These are phyloP conservation scores for Phrixothrix hirtus DNA, from an alignment of 2,888 invertebrate genomes.

Conservation along the genomic window DNA sequence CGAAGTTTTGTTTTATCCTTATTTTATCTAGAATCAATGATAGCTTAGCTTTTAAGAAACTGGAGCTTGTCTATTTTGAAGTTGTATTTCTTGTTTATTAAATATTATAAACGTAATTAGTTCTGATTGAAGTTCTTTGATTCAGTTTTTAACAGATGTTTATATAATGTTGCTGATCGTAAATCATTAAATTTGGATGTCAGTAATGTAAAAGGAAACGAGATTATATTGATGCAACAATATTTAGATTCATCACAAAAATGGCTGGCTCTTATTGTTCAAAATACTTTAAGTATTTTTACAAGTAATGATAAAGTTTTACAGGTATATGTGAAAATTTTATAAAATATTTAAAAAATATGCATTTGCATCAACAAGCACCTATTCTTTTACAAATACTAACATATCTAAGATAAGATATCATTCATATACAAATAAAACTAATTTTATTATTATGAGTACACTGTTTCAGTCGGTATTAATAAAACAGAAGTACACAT, in stretches of 20 bases:
- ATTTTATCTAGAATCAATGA: too few relatives aligned
- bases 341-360: not conserved
- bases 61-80: not conserved
- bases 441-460: too few relatives aligned
- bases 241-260: conserved; percentile 53
- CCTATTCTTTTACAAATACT: too few relatives aligned
- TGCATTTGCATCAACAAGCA: too few relatives aligned
- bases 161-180: conserved; percentile 51
- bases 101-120: not conserved
- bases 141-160: conserved; percentile 58
- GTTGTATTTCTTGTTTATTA: conserved; percentile 6
- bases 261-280: conserved; percentile 55
- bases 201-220: conserved; percentile 39
- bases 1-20: too few relatives aligned
- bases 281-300: conserved; percentile 56
- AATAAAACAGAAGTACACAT: too few relatives aligned
- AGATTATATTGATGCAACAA: conserved; percentile 50
- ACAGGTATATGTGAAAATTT: conserved; percentile 48
- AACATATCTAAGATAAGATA: too few relatives aligned
- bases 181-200: conserved; percentile 35
- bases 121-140: conserved; percentile 26
- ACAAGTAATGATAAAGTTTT: conserved; percentile 55
- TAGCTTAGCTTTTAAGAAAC: too few relatives aligned
- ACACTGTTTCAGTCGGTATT: too few relatives aligned
- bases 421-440: too few relatives aligned